A percentile compares a stretch with the other conserved stretches of the same genome.
These are phyloP conservation scores for Cirrhinus molitorella DNA, from an alignment of 2,797 vertebrate genomes.

Conservation along the genomic window DNA sequence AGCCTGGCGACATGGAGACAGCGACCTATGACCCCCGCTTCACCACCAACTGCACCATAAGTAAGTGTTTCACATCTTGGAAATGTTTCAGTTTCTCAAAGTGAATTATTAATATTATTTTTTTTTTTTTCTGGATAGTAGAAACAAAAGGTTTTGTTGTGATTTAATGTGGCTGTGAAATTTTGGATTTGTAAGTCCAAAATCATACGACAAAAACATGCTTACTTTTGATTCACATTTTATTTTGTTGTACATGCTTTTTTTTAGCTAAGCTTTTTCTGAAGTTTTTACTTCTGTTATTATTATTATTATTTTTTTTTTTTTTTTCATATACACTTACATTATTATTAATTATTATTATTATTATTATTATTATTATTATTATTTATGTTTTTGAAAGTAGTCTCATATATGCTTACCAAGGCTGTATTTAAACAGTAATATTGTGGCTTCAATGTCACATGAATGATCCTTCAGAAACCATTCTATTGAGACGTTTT, in stretches of 20 bases:
- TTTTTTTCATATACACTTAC: too few species aligned
- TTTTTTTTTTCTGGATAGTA: background rate
- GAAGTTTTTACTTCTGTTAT: background rate
- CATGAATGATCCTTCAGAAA: too few species aligned
- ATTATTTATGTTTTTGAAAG: too few species aligned
- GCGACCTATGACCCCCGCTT: slow-evolving; percentile 79
- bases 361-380: too few species aligned
- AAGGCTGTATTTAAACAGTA: background rate
- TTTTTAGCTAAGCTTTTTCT: background rate
- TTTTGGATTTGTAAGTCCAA: background rate
- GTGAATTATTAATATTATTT: background rate
- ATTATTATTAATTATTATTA: too few species aligned
- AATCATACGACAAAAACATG: background rate
- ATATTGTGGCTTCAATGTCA: too few species aligned
- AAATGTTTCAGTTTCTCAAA: background rate
- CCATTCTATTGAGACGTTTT: too few species aligned
- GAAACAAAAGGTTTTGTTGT: background rate
- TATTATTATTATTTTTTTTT: too few species aligned
- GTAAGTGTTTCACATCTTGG: slow-evolving; percentile 69
- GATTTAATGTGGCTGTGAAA: background rate
- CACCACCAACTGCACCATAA: slow-evolving; percentile 83
- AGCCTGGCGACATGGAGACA: slow-evolving; percentile 68
- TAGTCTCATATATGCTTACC: background rate
- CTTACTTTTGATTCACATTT: background rate
- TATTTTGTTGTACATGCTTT: background rate